Evolutionary conservation across 2,113 vertebrate species (phyloP), one percentile per base, ranked within the genome.

Genomic region (Nothobranchius furzeri): DNA sequence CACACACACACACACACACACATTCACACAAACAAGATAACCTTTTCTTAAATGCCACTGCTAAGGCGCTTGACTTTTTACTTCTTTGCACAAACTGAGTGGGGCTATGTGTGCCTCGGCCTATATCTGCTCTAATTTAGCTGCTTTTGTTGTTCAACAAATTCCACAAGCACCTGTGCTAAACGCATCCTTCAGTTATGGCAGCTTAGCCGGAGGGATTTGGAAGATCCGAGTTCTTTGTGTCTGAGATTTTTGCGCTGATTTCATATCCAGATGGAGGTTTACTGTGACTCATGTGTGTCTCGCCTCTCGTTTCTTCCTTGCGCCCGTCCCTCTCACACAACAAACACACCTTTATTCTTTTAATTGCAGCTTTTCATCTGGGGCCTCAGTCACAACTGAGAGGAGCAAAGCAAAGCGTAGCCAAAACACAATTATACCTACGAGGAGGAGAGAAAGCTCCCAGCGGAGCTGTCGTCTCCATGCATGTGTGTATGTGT

Each of bases 321-420:
- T 30, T 56, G 49, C 50, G 70, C 25, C 66, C 60, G 30, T 50
- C 61, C 57, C 55, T 54, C 35, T 70, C 62, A 57, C 58, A 46
- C 40, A 47, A 75, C 72, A 83, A 87, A 85, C 77, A 82, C 73
- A 85, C 89, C 82, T 86, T 88, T 76, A 82, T 68, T 73, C 70
- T 85, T 87, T 88, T 85, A 90, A 89, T 88, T 85, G 80, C 65
- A 71, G 48, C 69, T 87, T 87, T 88, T 87, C 81, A 84, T 85
- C 70, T 68, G 79, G 65, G 55, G 30, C 64, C 71, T 75, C 73
- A 77, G 76, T 83, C 79, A 70, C 80, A 77, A 85, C 70, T 56
- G 79, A 78, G 68, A 61, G 51, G 61, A 76, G 69, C 60, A 55
- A 64, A 83, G 75, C 63, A 79, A 78, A 80, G 68, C 77, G 63